Evolutionary conservation across 2,888 invertebrate species (phyloP).

Genomic region (Nomada lathburiana): DNA sequence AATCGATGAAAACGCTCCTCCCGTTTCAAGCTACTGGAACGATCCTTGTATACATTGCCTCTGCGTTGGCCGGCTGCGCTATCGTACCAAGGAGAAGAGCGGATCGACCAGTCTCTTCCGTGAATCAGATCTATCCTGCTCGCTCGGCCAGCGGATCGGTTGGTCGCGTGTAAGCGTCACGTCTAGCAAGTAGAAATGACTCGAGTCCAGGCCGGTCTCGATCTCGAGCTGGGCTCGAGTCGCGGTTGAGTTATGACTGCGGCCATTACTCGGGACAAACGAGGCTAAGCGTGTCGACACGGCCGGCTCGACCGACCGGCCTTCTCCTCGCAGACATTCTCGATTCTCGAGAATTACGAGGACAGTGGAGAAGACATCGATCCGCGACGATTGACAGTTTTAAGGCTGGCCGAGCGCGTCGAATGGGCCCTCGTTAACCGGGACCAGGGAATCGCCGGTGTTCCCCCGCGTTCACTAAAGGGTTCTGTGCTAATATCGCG

Average conservation of each 20-base stretch:
- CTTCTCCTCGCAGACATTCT: slow-evolving; percentile 64
- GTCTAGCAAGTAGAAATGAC: slow-evolving; percentile 45
- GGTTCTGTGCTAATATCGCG: neutral
- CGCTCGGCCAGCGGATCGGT: slow-evolving; percentile 7
- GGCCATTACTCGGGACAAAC: slow-evolving; percentile 79
- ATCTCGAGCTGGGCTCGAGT: slow-evolving; percentile 46
- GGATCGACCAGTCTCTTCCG: slow-evolving; percentile 70
- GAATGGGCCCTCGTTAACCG: slow-evolving; percentile 57
- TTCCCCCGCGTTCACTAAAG: neutral
- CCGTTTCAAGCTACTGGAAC: slow-evolving; percentile 32
- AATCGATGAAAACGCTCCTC: slow-evolving; percentile 19
- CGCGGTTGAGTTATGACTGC: slow-evolving; percentile 76
- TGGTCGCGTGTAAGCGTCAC: slow-evolving; percentile 37
- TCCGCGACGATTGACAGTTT: slow-evolving; percentile 71
- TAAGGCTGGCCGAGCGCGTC: slow-evolving; percentile 54
- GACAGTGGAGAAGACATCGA: slow-evolving; percentile 40
- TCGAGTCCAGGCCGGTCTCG: slow-evolving; percentile 40
- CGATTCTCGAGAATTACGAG: slow-evolving; percentile 68
- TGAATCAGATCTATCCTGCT: slow-evolving; percentile 65
- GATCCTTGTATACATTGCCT: slow-evolving; percentile 38
- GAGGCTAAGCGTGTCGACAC: slow-evolving; percentile 82
- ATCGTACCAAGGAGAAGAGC: slow-evolving; percentile 39
- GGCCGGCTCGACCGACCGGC: slow-evolving; percentile 62
- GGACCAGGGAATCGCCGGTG: slow-evolving; percentile 29
- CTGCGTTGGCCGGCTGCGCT: slow-evolving; percentile 31